Percentiles rank a stretch among this genome's conserved stretches.
These are phyloP conservation scores for Malaclemys terrapin DNA, from an alignment of 2,113 vertebrate species.

Conservation along the genomic window DNA sequence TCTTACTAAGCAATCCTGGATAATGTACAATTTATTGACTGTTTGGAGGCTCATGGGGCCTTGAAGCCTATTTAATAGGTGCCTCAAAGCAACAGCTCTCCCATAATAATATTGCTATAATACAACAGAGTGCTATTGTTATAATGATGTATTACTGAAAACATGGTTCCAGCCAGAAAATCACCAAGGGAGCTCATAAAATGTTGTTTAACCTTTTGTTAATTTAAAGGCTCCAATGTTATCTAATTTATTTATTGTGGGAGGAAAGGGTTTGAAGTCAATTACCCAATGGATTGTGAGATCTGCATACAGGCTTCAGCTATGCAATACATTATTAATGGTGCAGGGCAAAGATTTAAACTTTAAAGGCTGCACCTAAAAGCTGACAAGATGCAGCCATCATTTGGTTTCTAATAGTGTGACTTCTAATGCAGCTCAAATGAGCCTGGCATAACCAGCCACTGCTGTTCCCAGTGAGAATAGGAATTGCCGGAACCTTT, in stretches of 20 bases:
- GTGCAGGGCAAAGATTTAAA: conserved; percentile 34
- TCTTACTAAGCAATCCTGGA: conserved; percentile 32
- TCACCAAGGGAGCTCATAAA: conserved; percentile 71
- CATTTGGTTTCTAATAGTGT: background rate
- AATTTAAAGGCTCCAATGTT: conserved; percentile 71
- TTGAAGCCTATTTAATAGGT: conserved; percentile 54
- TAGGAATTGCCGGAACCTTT: background rate
- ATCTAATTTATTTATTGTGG: conserved; percentile 76
- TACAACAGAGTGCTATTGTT: conserved; percentile 65
- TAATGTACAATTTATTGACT: conserved; percentile 57
- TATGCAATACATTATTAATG: conserved; percentile 27
- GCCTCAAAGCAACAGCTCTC: conserved; percentile 63
- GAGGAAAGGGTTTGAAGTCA: conserved; percentile 44
- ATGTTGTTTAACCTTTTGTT: conserved; percentile 79
- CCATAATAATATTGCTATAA: conserved; percentile 66
- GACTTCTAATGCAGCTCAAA: background rate
- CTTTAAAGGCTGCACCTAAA: conserved; percentile 13
- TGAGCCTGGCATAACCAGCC: background rate
- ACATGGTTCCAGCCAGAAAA: conserved; percentile 44
- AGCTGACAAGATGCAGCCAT: background rate
- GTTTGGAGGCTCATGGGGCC: conserved; percentile 41
- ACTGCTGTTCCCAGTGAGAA: background rate
- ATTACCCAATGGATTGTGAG: conserved; percentile 42
- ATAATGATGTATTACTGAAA: conserved; percentile 72
- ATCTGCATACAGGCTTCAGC: conserved; percentile 30